A percentile compares a stretch with the other conserved stretches of the same genome.
These are phyloP conservation scores for Enhydra lutris DNA, from an alignment of 2,113 vertebrate species.

Conservation along the genomic window DNA sequence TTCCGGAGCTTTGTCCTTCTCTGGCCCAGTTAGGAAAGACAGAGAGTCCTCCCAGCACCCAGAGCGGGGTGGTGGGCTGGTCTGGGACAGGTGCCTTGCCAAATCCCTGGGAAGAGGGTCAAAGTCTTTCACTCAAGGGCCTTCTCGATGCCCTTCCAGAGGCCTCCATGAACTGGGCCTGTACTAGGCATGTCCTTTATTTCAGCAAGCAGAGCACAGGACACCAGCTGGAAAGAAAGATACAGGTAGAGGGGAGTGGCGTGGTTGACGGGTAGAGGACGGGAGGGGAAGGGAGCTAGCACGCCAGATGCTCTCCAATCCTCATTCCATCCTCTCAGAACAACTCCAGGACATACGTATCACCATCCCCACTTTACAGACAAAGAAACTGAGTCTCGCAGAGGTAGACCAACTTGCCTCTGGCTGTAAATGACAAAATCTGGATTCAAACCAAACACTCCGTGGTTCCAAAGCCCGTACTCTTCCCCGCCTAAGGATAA, in stretches of 20 bases:
- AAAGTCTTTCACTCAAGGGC: background rate
- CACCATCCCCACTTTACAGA: background rate
- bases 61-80: rapidly evolving
- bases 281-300: background rate
- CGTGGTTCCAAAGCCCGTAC: background rate
- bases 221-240: background rate
- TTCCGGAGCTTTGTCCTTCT: background rate
- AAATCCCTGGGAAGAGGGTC: background rate
- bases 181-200: background rate
- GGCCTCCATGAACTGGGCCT: background rate
- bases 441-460: background rate
- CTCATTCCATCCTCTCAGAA: background rate
- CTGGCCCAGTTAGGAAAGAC: constrained; percentile 21
- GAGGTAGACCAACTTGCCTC: background rate
- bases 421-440: background rate
- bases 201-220: background rate
- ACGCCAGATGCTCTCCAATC: rapidly evolving
- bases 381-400: background rate
- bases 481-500: background rate
- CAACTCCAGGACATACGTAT: background rate
- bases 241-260: background rate
- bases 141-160: background rate
- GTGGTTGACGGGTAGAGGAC: rapidly evolving
- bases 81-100: background rate
- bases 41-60: background rate